Base-by-base conservation (phyloP, 1,140 invertebrate genomes). In the Eriosoma lanigerum region DNA sequence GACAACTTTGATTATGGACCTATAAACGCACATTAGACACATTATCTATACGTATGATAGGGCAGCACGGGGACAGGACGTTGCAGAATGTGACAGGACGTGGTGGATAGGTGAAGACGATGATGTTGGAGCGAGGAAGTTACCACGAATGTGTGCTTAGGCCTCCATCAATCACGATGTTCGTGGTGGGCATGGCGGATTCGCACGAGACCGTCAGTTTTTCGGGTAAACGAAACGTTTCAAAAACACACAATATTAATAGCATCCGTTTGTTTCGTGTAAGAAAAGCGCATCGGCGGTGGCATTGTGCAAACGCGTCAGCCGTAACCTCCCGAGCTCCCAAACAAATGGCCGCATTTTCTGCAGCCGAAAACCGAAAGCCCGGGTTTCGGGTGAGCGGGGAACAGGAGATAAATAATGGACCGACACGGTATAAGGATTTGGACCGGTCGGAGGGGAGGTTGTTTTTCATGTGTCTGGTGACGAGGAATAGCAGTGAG, bases 191-290 rank as follows among this genome's bases (percentile, higher is more conserved):
- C 52, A 9, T 3, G 48, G 72, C 10, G 54, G 73, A 76, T 76
- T 46, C 56, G 38, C 44, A 29, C 56, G 15, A 21, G 32, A 62
- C n/a, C 75, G 75, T 62, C 75, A 78, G 75, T 78, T 78, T 78
- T 78, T 78, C 75, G 56, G 75, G 52, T 62, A 78, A 78, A 78
- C 73, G 73, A 76, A 76, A 76, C 75, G 75, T 78, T 78, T 78
- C 56, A 78, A 78, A 78, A 78, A 78, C 75, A 78, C 58, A 60
- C 75, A 48, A 78, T 78, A 62, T 78, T 62, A 78, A 62, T 78
- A 78, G 75, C 75, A 78, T 78, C 75, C 75, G 75, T 78, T 78
- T 62, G 75, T 78, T 78, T 48, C 9, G 29, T 38, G 52, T 26
- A 48, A 78, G 56, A 60, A 78, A 78, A 78, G 56, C 54, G 21